These are phyloP conservation scores for Osmerus mordax DNA, from an alignment of 2,113 vertebrate genomes.

Conservation along the genomic window DNA sequence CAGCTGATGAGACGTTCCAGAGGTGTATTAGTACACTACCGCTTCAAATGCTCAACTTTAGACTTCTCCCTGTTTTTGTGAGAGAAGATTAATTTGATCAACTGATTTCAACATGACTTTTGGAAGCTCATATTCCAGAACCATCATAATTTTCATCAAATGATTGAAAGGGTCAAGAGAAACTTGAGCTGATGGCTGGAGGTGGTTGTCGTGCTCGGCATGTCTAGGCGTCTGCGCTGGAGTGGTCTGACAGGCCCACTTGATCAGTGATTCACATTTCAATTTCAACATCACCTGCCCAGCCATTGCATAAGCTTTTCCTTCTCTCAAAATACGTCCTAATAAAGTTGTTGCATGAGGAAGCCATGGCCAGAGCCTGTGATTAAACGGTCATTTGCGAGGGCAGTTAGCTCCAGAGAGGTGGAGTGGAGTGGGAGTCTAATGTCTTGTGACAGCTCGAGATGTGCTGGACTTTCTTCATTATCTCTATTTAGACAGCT, in stretches of 20 bases:
- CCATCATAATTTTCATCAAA: not conserved
- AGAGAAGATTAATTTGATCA: not conserved
- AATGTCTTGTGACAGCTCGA: constrained; percentile 57
- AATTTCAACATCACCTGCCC: constrained; percentile 1
- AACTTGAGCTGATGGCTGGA: too few species aligned
- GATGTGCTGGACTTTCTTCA: constrained; percentile 43
- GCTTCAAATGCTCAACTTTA: not conserved
- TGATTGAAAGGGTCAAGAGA: not conserved
- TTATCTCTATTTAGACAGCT: constrained; percentile 45
- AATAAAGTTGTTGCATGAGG: constrained; percentile 21
- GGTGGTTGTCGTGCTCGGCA: too few species aligned
- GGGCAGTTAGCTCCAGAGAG: constrained; percentile 36
- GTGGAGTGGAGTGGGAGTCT: constrained; percentile 36
- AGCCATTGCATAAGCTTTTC: not conserved
- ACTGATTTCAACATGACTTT: not conserved
- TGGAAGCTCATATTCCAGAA: too few species aligned
- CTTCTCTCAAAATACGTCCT: not conserved
- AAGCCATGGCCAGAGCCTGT: not conserved
- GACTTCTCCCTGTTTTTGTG: not conserved
- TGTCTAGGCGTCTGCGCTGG: not conserved
- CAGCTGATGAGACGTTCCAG: constrained; percentile 31
- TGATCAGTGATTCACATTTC: constrained; percentile 6
- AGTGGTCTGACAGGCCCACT: not conserved
- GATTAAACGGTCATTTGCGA: constrained; percentile 41
- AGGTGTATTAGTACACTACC: constrained; percentile 29